Percentiles rank a stretch among this genome's conserved stretches.
phyloP scores from a whole-genome alignment of 2,113 vertebrate genomes.

The Gorsachius goisagi region DNA sequence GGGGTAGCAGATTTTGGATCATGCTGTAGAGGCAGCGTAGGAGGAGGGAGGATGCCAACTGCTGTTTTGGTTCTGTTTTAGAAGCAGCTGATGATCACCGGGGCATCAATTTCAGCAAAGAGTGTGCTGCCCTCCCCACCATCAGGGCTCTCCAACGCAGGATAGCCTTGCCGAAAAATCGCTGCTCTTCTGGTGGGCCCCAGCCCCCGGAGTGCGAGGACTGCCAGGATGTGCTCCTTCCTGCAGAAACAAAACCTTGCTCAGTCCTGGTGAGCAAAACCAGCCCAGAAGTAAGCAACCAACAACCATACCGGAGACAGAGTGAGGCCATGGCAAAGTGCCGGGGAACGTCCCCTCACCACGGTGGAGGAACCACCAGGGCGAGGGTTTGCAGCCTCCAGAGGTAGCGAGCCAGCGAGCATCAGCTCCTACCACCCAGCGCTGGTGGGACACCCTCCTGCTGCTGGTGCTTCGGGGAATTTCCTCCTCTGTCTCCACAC shows the following conservation, averaged over 20 bases:
- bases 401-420: fast-evolving
- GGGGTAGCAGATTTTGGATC: not conserved
- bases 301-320: not conserved
- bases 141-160: fast-evolving
- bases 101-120: conserved; percentile 40
- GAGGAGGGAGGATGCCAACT: not conserved
- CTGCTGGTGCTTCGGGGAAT: not conserved
- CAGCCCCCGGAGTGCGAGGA: conserved; percentile 1
- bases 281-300: not conserved
- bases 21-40: fast-evolving
- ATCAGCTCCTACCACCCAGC: not conserved
- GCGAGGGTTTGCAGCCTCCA: not conserved
- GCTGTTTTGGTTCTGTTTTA: not conserved
- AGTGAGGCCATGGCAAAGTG: not conserved
- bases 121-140: not conserved
- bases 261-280: not conserved
- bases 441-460: not conserved
- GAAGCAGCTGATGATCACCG: not conserved
- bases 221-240: conserved; percentile 32
- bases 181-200: not conserved
- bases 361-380: fast-evolving
- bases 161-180: not conserved
- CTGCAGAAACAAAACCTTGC: not conserved
- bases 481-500: not conserved
- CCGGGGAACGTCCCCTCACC: fast-evolving